A percentile compares a stretch with the other conserved stretches of the same genome.
phyloP scores from a whole-genome alignment of 2,113 vertebrate genomes.

The Ctenodactylus gundi region DNA sequence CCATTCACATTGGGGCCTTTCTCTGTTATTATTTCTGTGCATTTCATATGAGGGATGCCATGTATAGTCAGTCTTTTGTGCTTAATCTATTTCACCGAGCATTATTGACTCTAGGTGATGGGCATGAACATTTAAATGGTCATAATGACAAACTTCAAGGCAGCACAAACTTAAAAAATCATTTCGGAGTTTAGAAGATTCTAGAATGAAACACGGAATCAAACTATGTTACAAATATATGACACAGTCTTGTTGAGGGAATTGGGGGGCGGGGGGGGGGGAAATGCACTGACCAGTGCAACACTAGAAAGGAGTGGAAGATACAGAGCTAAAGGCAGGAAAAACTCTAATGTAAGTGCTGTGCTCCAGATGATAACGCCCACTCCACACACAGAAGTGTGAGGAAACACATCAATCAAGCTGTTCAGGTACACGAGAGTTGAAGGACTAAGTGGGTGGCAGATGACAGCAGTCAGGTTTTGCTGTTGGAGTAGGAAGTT shows the following conservation, averaged over 20 bases:
- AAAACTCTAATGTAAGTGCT: background rate
- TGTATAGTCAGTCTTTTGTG: no score
- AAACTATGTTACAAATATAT: background rate
- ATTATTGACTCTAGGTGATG: no score
- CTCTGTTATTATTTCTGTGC: no score
- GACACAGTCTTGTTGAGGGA: background rate
- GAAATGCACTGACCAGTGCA: background rate
- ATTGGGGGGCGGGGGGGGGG: background rate
- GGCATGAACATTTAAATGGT: background rate
- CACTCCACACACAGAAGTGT: background rate
- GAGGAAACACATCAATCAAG: background rate
- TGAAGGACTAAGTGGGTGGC: background rate
- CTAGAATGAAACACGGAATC: background rate
- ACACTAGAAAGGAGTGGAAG: background rate
- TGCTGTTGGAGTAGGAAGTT: background rate
- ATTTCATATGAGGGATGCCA: no score
- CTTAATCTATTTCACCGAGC: no score
- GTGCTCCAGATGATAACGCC: background rate
- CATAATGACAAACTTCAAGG: background rate
- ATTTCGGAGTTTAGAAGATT: background rate
- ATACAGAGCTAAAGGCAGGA: background rate
- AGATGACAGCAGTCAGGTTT: background rate
- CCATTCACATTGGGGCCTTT: no score
- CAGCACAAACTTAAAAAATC: background rate
- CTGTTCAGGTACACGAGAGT: background rate